Evolutionary conservation across 2,113 vertebrate species (phyloP).

Genomic region (Mesitornis unicolor): DNA sequence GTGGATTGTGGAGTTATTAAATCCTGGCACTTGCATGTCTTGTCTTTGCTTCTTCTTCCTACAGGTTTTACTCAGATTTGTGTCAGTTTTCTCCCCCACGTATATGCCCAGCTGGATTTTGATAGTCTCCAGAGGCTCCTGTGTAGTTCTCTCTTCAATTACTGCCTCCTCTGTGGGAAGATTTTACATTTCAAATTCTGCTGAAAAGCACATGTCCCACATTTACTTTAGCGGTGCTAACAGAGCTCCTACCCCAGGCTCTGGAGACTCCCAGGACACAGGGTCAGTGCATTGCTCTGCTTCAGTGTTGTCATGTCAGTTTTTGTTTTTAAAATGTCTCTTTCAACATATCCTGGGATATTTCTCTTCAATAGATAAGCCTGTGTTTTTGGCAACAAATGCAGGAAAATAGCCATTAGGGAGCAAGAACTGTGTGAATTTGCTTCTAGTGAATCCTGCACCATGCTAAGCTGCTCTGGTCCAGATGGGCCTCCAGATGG

Average conservation of each 20-base stretch:
- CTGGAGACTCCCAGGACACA: not conserved
- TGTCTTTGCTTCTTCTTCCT: not conserved
- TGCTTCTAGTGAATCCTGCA: not conserved
- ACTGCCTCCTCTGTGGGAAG: not conserved
- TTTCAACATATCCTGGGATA: not conserved
- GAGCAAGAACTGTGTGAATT: not conserved
- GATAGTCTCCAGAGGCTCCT: not conserved
- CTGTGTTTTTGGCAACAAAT: not conserved
- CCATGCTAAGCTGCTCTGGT: not conserved
- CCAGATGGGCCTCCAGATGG: not conserved
- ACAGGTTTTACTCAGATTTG: not conserved
- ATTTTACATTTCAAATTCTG: not conserved
- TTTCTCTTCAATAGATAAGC: not conserved
- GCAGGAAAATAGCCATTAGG: not conserved
- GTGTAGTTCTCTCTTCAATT: not conserved
- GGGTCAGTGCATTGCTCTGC: not conserved
- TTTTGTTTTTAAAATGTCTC: not conserved
- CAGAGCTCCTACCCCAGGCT: not conserved
- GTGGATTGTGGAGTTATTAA: not conserved
- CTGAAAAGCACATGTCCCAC: not conserved
- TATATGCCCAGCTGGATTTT: not conserved
- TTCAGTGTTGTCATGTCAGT: not conserved
- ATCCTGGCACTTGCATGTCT: not conserved
- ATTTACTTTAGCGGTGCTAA: not conserved
- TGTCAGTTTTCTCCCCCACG: not conserved